A percentile compares a stretch with the other conserved stretches of the same genome.
Evolutionary conservation across 2,113 vertebrate genomes (phyloP).

Genomic region (Saccopteryx leptura): DNA sequence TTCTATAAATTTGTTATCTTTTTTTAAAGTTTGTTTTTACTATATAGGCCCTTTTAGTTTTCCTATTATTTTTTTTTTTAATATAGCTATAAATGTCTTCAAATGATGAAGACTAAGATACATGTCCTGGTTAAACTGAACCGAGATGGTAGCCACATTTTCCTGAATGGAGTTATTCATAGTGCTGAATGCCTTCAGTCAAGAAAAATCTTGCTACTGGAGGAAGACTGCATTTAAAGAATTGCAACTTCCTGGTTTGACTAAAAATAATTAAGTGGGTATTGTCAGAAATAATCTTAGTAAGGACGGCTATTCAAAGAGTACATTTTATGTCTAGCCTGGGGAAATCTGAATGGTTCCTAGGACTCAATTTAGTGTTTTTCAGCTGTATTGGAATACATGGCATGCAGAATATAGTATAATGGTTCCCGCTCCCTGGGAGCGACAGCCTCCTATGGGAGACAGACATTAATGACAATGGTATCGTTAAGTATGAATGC

Average conservation of each 20-base stretch:
- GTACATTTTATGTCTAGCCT: not conserved
- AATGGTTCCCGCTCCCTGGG: not conserved
- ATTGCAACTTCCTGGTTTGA: not conserved
- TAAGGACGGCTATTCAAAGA: not conserved
- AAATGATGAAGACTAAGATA: not conserved
- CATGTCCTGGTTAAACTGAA: not conserved
- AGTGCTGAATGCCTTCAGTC: not conserved
- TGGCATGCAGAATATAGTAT: not conserved
- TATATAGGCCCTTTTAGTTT: not conserved
- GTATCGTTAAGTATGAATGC: not conserved
- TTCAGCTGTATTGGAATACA: not conserved
- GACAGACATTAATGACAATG: not conserved
- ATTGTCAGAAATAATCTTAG: conserved; percentile 16
- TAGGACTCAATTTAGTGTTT: not conserved
- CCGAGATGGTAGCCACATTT: not conserved
- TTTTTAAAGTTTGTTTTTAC: not conserved
- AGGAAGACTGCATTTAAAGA: not conserved
- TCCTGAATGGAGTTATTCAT: not conserved
- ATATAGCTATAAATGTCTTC: not conserved
- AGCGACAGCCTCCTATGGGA: not conserved
- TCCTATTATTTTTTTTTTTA: conserved; percentile 39
- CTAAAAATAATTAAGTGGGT: conserved; percentile 12
- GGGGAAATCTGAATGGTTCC: not conserved
- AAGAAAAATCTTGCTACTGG: not conserved
- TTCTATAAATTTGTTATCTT: not conserved